These are phyloP conservation scores for Pogonognathellus flavescens DNA, from an alignment of 1,140 invertebrate genomes.

Conservation along the genomic window DNA sequence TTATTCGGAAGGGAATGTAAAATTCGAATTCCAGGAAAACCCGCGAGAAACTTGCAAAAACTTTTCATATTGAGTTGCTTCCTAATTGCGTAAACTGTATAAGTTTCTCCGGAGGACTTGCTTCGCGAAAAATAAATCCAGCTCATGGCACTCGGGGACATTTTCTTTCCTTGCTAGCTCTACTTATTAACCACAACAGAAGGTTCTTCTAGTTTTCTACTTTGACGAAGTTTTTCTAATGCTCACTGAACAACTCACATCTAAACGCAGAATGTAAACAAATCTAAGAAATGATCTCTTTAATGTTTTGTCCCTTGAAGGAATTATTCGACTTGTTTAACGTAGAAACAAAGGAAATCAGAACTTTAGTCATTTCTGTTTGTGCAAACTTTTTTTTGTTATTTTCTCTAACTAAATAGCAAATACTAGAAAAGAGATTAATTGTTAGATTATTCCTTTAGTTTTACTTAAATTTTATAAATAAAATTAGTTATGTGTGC, in stretches of 20 bases:
- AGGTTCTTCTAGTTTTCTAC: not conserved
- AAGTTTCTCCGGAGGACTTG: not conserved
- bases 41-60: conserved; percentile 1
- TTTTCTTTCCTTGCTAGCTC: not conserved
- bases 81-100: not conserved
- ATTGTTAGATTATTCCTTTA: too few relatives aligned
- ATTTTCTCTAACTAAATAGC: not conserved
- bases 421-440: too few relatives aligned
- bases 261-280: not conserved
- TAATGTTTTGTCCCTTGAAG: conserved; percentile 21
- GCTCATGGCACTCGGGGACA: not conserved
- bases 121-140: not conserved
- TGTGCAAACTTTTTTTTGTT: not conserved
- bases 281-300: conserved; percentile 29
- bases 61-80: not conserved
- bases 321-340: not conserved
- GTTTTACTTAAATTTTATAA: not conserved
- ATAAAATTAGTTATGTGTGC: not conserved
- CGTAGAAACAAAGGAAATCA: conserved; percentile 6
- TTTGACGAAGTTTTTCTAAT: not conserved
- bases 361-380: not conserved
- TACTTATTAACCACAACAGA: conserved; percentile 5
- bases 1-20: not conserved
- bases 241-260: not conserved
- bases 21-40: not conserved